Evolutionary conservation across 2,113 vertebrate genomes (phyloP), one percentile per base, ranked within the genome.

Genomic region (Jacana jacana): DNA sequence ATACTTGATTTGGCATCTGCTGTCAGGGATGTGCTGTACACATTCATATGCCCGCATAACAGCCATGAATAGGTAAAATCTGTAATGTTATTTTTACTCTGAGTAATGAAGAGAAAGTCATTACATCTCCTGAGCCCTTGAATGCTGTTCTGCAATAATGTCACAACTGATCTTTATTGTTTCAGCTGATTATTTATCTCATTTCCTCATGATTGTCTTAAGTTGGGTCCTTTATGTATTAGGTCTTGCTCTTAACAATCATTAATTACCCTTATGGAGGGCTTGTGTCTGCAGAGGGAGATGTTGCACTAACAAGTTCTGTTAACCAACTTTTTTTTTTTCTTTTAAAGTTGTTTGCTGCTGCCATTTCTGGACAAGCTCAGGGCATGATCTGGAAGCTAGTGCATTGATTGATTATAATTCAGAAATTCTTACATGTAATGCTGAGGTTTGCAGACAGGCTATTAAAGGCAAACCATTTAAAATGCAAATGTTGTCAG

Each of bases 71-170:
- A 85, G 87, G 78, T 87, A 93, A 84, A n/a, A 84, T 81, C 69
- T 94, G 80, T 40, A 94, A 84, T 30, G 12, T 91, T 85, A 7
- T 81, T 69, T 81, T 89, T 79, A 70, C 8, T 89, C 54, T 81
- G 44, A 92, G 87, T 93, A 96, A 96, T 86, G 24, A 94, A 92
- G 44, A 92, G 61, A 55, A 88, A 92, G 61, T 12, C 19, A 33
- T 68, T 75, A 52, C 35, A 89, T 81, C 69, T 94, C 76, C 48
- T 58, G 61, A 93, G 69, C 61, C 57, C n/a, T n/a, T 79, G 52
- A 93, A 93, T 65, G 22, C 40, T 72, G 7, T 66, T 93, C 64
- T 88, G 65, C 58, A 87, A 63, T 89, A 78, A 92, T 86, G 33
- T 39, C 72, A 85, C 44, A 81, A 71, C 22, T 39, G 11, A 86